Conservation (phyloP, 2,888 invertebrate species). For the Tenthredo livida region DNA sequence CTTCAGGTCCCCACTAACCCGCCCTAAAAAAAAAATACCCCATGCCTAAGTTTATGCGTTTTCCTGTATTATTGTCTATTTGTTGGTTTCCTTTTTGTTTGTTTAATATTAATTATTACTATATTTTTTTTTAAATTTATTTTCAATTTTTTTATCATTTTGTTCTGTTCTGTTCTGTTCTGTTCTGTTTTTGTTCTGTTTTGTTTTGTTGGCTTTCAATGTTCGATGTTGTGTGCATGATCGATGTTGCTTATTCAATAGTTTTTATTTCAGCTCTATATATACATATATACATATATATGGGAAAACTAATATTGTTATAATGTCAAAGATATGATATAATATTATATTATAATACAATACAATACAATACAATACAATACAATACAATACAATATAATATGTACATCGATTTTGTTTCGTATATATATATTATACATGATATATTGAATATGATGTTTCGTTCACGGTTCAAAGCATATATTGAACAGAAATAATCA, state of each 20-base stretch:
- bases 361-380: neutral
- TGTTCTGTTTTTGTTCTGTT: conserved; percentile 56
- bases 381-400: too few species aligned
- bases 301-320: neutral
- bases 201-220: conserved; percentile 67
- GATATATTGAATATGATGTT: neutral
- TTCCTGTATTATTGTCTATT: conserved; percentile 43
- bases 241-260: conserved; percentile 57
- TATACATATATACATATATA: too few species aligned
- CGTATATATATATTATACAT: neutral
- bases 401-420: neutral
- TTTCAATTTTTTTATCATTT: conserved; percentile 59
- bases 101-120: neutral
- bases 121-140: conserved; percentile 53
- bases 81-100: conserved; percentile 47
- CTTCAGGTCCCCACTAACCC: conserved; percentile 61
- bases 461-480: neutral
- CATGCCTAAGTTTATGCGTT: conserved; percentile 48
- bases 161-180: conserved; percentile 53
- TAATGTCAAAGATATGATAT: neutral
- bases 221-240: conserved; percentile 73
- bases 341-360: neutral
- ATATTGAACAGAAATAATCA: neutral
- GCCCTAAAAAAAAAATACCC: conserved; percentile 39
- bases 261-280: conserved; percentile 57